phyloP scores from a whole-genome alignment of 1,140 invertebrate genomes.

The Drosophila micromelanica region DNA sequence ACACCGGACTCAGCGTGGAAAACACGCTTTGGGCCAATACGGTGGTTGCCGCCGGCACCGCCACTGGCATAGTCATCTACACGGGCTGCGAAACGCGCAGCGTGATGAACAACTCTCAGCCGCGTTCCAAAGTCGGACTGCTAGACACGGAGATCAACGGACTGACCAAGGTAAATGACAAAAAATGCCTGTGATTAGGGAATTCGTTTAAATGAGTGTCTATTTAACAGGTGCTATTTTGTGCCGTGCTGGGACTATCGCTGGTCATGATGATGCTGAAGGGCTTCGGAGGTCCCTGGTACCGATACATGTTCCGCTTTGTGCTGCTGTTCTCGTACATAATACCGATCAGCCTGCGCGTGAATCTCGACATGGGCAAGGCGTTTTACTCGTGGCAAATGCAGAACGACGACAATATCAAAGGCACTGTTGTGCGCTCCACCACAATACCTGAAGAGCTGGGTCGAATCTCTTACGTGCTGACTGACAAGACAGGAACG shows the following conservation, averaged over 20 bases:
- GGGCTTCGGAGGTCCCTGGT: slow-evolving; percentile 98
- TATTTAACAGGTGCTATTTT: slow-evolving; percentile 91
- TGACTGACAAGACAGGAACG: slow-evolving; percentile 99
- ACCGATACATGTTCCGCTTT: slow-evolving; percentile 98
- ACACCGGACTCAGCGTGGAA: slow-evolving; percentile 96
- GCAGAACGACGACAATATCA: slow-evolving; percentile 95
- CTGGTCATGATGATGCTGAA: slow-evolving; percentile 98
- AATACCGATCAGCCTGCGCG: slow-evolving; percentile 98
- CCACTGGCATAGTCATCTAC: slow-evolving; percentile 97
- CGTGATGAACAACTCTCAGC: slow-evolving; percentile 99
- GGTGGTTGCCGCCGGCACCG: slow-evolving; percentile 98
- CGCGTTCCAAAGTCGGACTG: slow-evolving; percentile 97
- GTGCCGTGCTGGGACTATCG: slow-evolving; percentile 95
- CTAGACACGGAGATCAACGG: slow-evolving; percentile 98
- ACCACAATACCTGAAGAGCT: slow-evolving; percentile 99
- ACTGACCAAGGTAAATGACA: slow-evolving; percentile 90
- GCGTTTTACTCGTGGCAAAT: slow-evolving; percentile 98
- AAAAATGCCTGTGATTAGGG: not conserved
- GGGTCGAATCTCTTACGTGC: slow-evolving; percentile 97
- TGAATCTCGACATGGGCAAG: slow-evolving; percentile 99
- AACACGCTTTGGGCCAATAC: slow-evolving; percentile 99
- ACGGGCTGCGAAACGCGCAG: slow-evolving; percentile 97
- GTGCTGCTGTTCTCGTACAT: slow-evolving; percentile 99
- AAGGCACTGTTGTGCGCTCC: slow-evolving; percentile 98
- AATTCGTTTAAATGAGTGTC: slow-evolving; percentile 1